phyloP scores from a whole-genome alignment of 2,113 vertebrate species.

The Oncorhynchus mykiss region DNA sequence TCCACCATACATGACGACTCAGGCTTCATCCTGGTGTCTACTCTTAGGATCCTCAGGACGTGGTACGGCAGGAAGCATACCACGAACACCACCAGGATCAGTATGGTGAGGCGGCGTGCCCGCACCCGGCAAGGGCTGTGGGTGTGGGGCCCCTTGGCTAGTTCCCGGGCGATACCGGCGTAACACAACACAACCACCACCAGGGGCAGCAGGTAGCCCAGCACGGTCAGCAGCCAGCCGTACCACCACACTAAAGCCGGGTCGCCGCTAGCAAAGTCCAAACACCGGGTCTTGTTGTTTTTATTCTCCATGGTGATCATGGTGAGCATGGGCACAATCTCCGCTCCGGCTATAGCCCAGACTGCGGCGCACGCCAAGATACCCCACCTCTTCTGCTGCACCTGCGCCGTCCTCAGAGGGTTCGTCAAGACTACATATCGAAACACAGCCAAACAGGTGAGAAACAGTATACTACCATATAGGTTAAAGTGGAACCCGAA shows the following conservation, averaged over 20 bases:
- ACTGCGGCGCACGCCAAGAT: slow-evolving; percentile 35
- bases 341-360: slow-evolving; percentile 58
- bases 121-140: slow-evolving; percentile 56
- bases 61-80: slow-evolving; percentile 77
- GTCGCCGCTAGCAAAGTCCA: slow-evolving; percentile 63
- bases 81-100: slow-evolving; percentile 67
- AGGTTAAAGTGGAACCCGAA: slow-evolving; percentile 67
- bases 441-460: slow-evolving; percentile 63
- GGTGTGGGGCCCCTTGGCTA: slow-evolving; percentile 47
- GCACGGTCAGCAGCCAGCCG: slow-evolving; percentile 59
- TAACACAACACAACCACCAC: slow-evolving; percentile 72
- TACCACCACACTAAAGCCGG: slow-evolving; percentile 58
- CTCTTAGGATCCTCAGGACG: slow-evolving; percentile 45
- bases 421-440: slow-evolving; percentile 58
- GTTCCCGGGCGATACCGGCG: slow-evolving; percentile 52
- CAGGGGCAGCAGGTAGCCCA: slow-evolving; percentile 70
- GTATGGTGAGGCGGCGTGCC: slow-evolving; percentile 48
- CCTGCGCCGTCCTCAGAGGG: slow-evolving; percentile 42
- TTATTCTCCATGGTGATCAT: slow-evolving; percentile 40
- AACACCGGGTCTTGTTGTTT: slow-evolving; percentile 34
- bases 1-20: slow-evolving; percentile 40
- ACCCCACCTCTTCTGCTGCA: slow-evolving; percentile 63
- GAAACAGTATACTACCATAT: slow-evolving; percentile 71
- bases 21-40: slow-evolving; percentile 41
- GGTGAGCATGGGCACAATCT: slow-evolving; percentile 58